Evolutionary conservation across 2,797 vertebrate species (phyloP).

Genomic region (Enoplosus armatus): DNA sequence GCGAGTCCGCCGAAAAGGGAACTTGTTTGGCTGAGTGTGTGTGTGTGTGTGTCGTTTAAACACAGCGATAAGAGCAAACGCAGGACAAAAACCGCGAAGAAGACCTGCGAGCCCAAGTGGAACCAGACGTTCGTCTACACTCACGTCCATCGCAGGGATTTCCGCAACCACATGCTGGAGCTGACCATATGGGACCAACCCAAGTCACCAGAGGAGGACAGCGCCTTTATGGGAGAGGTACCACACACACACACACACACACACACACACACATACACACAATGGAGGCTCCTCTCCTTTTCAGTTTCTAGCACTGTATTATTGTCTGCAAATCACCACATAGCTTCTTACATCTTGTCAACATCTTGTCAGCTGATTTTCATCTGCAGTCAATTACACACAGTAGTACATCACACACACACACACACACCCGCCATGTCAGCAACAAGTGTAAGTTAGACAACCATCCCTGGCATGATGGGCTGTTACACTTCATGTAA

Average conservation of each 20-base stretch:
- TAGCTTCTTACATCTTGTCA: too few species aligned
- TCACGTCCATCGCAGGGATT: conserved; percentile 95
- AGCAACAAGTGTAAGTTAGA: background rate
- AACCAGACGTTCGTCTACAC: conserved; percentile 96
- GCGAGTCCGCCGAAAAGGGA: background rate
- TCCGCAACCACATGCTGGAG: conserved; percentile 96
- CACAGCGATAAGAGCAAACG: conserved; percentile 96
- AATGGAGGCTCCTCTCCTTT: background rate
- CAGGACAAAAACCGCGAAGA: conserved; percentile 96
- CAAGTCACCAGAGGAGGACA: conserved; percentile 93
- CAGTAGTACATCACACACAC: background rate
- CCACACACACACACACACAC: conserved; percentile 1
- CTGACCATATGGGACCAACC: conserved; percentile 97
- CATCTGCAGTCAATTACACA: background rate
- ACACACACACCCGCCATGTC: background rate
- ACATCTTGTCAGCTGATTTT: too few species aligned
- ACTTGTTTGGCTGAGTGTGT: background rate
- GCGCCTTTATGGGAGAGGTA: conserved; percentile 96
- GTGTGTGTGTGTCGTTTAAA: conserved; percentile 12
- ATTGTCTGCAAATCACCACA: too few species aligned
- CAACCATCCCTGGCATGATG: too few species aligned
- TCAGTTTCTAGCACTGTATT: background rate
- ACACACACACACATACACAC: background rate
- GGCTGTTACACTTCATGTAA: too few species aligned
- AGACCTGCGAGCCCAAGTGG: conserved; percentile 95